A percentile compares a stretch with the other conserved stretches of the same genome.
These are phyloP conservation scores for Cephus rjabovi DNA, from an alignment of 2,888 invertebrate species.

Conservation along the genomic window DNA sequence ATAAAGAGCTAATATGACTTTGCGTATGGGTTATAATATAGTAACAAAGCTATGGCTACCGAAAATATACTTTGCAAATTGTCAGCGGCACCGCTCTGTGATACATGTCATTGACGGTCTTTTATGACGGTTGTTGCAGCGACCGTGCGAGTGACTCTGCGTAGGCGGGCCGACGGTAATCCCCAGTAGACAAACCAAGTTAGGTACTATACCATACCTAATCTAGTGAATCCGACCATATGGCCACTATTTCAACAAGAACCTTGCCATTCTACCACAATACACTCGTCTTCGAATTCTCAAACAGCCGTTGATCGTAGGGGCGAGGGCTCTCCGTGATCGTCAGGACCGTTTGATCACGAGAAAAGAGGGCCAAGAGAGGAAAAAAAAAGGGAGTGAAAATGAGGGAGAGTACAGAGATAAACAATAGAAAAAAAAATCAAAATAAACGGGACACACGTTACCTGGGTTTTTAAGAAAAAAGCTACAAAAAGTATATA, in stretches of 20 bases:
- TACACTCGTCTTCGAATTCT: slow-evolving; percentile 26
- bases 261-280: slow-evolving; percentile 22
- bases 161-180: slow-evolving; percentile 76
- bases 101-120: slow-evolving; percentile 55
- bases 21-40: not conserved
- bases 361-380: not conserved
- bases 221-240: slow-evolving; percentile 36
- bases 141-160: slow-evolving; percentile 91
- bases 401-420: not conserved
- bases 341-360: not conserved
- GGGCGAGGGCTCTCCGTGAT: not conserved
- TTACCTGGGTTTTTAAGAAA: not conserved
- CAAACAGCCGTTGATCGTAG: slow-evolving; percentile 23
- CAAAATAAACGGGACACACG: not conserved
- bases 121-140: slow-evolving; percentile 80
- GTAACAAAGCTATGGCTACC: slow-evolving; percentile 18
- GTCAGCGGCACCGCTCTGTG: slow-evolving; percentile 34
- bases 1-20: not conserved
- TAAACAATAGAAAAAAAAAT: not conserved
- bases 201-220: slow-evolving; percentile 59
- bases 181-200: slow-evolving; percentile 63
- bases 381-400: not conserved
- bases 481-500: not conserved
- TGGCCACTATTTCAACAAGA: slow-evolving; percentile 17
- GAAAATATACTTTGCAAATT: slow-evolving; percentile 42